A percentile compares a stretch with the other conserved stretches of the same genome.
These are phyloP conservation scores for Tanypteryx hageni DNA, from an alignment of 2,888 invertebrate species.

Conservation along the genomic window DNA sequence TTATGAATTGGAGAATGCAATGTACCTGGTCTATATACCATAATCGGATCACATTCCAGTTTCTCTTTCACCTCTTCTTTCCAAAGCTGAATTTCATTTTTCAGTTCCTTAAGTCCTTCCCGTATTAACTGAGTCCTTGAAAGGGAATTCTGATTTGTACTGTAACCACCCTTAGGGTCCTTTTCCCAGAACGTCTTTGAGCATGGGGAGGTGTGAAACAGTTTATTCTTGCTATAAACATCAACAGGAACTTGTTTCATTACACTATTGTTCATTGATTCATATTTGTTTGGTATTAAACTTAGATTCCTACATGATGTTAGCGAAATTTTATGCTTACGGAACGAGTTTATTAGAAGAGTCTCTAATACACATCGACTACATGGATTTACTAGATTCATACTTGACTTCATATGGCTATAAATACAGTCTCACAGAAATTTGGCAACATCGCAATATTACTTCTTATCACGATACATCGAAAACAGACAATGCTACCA, in stretches of 20 bases:
- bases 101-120: slow-evolving; percentile 82
- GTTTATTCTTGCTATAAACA: not conserved
- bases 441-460: too few species aligned
- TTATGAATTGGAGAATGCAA: not conserved
- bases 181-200: slow-evolving; percentile 77
- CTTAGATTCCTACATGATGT: not conserved
- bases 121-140: slow-evolving; percentile 79
- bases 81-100: slow-evolving; percentile 82
- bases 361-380: not conserved
- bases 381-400: not conserved
- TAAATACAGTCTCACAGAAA: not conserved
- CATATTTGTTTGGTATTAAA: not conserved
- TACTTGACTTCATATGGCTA: not conserved
- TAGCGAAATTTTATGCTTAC: not conserved
- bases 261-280: too few species aligned
- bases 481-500: too few species aligned
- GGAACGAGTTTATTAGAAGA: not conserved
- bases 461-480: too few species aligned
- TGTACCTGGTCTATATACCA: slow-evolving; percentile 77
- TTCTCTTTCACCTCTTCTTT: slow-evolving; percentile 82
- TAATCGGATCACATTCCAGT: slow-evolving; percentile 80
- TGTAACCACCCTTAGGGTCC: slow-evolving; percentile 81
- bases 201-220: not conserved
- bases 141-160: slow-evolving; percentile 72
- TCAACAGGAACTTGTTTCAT: not conserved